A percentile compares a stretch with the other conserved stretches of the same genome.
phyloP scores from a whole-genome alignment of 2,888 invertebrate species.

The Drosophila paranaensis region DNA sequence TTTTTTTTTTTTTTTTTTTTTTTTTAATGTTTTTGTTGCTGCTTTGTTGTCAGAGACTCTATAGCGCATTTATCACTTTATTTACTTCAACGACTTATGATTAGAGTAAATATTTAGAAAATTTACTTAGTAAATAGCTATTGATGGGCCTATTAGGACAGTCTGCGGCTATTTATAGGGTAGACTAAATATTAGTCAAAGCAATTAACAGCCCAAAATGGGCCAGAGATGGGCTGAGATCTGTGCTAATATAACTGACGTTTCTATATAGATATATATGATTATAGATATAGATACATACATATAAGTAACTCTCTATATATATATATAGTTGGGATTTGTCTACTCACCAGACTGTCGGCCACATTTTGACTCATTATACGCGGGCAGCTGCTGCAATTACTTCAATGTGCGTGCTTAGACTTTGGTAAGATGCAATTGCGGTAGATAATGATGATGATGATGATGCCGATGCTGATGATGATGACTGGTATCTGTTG shows the following conservation, averaged over 20 bases:
- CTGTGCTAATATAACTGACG: constrained; percentile 1
- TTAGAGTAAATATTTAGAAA: neutral
- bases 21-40: no score
- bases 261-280: constrained; percentile 42
- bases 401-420: constrained; percentile 71
- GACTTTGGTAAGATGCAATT: constrained; percentile 73
- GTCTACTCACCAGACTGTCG: constrained; percentile 84
- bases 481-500: constrained; percentile 67
- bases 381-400: constrained; percentile 69
- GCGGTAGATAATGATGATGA: constrained; percentile 22
- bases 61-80: no score
- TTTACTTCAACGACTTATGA: constrained; percentile 8
- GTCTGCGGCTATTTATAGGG: constrained; percentile 34
- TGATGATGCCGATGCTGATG: constrained; percentile 25
- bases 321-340: neutral
- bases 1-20: no score
- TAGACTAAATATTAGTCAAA: constrained; percentile 34
- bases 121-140: constrained; percentile 5
- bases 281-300: constrained; percentile 2
- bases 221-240: constrained; percentile 21
- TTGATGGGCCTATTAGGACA: neutral
- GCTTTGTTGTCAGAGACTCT: no score
- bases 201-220: constrained; percentile 46
- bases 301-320: neutral
- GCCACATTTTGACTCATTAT: constrained; percentile 85